Percentiles rank a stretch among this genome's conserved stretches.
Evolutionary conservation across 1,140 invertebrate species (phyloP).

Genomic region (Megathymus violae): DNA sequence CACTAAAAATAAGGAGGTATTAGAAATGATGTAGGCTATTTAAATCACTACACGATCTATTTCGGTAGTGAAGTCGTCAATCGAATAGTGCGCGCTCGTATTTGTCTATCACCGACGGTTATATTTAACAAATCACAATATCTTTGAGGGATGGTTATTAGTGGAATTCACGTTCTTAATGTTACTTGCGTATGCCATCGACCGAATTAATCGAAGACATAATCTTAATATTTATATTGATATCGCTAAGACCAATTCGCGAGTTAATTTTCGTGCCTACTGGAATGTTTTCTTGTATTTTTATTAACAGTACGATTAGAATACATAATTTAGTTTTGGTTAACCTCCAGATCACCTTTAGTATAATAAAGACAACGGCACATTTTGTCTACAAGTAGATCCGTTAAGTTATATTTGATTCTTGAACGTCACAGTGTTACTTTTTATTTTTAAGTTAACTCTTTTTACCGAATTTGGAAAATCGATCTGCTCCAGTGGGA

Average conservation of each 20-base stretch:
- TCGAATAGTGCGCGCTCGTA: slow-evolving; percentile 9
- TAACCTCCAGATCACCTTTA: no score
- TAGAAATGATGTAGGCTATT: slow-evolving; percentile 17
- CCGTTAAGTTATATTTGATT: no score
- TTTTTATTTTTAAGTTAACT: no score
- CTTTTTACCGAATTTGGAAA: no score
- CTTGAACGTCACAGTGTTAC: no score
- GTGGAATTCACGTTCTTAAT: slow-evolving; percentile 7
- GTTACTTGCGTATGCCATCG: neutral
- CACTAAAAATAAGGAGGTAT: slow-evolving; percentile 7
- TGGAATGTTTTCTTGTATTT: neutral
- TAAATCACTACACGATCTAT: slow-evolving; percentile 24
- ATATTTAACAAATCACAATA: slow-evolving; percentile 22
- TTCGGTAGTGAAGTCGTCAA: slow-evolving; percentile 25
- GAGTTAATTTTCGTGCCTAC: neutral
- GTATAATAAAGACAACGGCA: no score
- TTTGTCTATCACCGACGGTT: slow-evolving; percentile 27
- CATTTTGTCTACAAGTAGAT: no score
- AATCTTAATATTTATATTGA: neutral
- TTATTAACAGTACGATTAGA: no score
- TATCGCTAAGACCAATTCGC: neutral
- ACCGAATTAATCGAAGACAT: neutral
- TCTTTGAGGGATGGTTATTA: slow-evolving; percentile 10
- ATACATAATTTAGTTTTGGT: no score
- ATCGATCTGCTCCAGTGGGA: no score